Evolutionary conservation across 1,140 invertebrate genomes (phyloP), one percentile per base, ranked within the genome.

Genomic region (Hyphantria cunea): DNA sequence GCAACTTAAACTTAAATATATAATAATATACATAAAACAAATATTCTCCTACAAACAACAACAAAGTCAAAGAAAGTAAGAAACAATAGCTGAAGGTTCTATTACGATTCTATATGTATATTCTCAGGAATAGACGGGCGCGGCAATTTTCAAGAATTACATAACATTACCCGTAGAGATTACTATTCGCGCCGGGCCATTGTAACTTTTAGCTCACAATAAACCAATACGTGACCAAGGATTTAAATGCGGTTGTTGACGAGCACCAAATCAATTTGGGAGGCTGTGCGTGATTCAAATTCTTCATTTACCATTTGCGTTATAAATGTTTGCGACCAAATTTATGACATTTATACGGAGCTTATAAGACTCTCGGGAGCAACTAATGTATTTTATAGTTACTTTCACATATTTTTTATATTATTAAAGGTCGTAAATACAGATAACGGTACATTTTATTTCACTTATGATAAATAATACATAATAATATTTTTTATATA

Each of bases 131-230:
- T 11, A 44, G 25, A 13, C 15, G 13, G 32, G 45, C 60, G 59
- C 41, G 49, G 62, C 71, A 75, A 75, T 80, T 75, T 68, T 64
- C 63, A 66, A 72, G 70, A 70, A 72, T 72, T 69, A 69, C 71
- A 68, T 64, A 78, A 79, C 69, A 53, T 71, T 61, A 51, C 37
- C 52, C 13, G 42, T 7, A 33, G 12, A 61, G 64, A 67, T 67
- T 80, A 74, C 74, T 76, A 76, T 78, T 78, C 74, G 64, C 70
- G 53, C 49, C 53, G 50, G 31, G 39, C 66, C 55, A 64, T 81
- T 82, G 76, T 80, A 80, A 81, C 78, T 76, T 80, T 74, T 74
- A 70, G 68, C 75, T 74, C 76, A 84, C 80, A 84, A 81, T 84
- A 82, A 84, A 84, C 63, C 48, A 42, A 70, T 11, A 81, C 80